These are phyloP conservation scores for Argyrosomus japonicus DNA, from an alignment of 2,113 vertebrate genomes.

Conservation along the genomic window DNA sequence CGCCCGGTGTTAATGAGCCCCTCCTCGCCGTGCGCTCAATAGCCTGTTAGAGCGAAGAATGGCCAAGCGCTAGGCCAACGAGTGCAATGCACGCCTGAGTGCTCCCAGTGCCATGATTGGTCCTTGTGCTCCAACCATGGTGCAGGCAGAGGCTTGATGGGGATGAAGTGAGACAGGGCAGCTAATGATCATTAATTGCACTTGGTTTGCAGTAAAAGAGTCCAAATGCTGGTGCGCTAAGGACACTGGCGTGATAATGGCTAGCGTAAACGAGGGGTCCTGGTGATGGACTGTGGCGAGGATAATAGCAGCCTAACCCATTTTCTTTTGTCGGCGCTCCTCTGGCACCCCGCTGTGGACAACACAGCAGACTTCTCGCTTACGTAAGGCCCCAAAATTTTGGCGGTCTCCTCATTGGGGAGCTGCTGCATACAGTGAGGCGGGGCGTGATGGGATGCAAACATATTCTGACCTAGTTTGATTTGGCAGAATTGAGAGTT, in stretches of 20 bases:
- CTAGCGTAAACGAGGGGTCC: conserved; percentile 47
- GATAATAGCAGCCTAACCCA: conserved; percentile 81
- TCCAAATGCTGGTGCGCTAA: conserved; percentile 85
- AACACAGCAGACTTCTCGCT: conserved; percentile 73
- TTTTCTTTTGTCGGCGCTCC: conserved; percentile 76
- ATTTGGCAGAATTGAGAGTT: conserved; percentile 50
- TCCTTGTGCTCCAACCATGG: conserved; percentile 77
- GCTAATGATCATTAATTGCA: conserved; percentile 99
- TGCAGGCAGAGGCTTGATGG: conserved; percentile 89
- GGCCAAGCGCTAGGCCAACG: conserved; percentile 86
- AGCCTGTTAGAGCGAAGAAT: conserved; percentile 91
- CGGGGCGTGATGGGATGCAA: conserved; percentile 35
- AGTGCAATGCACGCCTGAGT: conserved; percentile 88
- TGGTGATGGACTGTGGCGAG: conserved; percentile 48
- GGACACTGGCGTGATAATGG: conserved; percentile 85
- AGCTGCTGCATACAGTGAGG: conserved; percentile 10
- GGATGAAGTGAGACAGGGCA: conserved; percentile 90
- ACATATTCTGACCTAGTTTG: conserved; percentile 77
- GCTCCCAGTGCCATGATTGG: conserved; percentile 85
- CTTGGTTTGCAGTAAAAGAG: conserved; percentile 89
- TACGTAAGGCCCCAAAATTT: conserved; percentile 79
- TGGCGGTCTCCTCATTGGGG: conserved; percentile 68
- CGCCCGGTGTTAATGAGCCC: conserved; percentile 78
- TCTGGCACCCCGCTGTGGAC: conserved; percentile 63
- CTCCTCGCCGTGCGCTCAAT: conserved; percentile 80